Base-by-base conservation (phyloP, 2,797 vertebrate genomes). In the Poecile montanus region DNA sequence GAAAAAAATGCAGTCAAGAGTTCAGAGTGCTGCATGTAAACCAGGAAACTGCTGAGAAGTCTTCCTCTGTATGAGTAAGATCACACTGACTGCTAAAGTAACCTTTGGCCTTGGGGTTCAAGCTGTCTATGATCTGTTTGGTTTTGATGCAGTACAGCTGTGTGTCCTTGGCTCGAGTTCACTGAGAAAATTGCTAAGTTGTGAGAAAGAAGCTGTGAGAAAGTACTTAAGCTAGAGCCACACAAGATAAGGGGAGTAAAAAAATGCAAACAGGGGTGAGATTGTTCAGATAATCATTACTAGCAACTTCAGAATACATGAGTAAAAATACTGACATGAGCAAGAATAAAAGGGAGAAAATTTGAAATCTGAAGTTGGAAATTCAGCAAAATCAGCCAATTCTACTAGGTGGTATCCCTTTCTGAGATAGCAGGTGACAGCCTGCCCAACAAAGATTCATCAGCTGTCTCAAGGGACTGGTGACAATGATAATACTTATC, bases 141-240 rank as follows among this genome's bases (percentile, higher is more conserved):
- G 42, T 90, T 75, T 91, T 80, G 93, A 96, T 48, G 62, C 44
- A 78, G 29, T 30, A 51, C 89, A 95, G 91, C 93, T 94, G 96
- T 12, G 13, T 44, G 51, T 62, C 73, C 65, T 93, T 96, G 96
- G 89, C 94, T 93, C 15, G 50, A 48, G 40, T 62, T 85, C 61
- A 45, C 62, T 78, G 91, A 89, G 87, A 94, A 85, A 93, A 92
- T 68, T 66, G 40, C 58, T 48, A 83, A 93, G 29, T 32, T 94
- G 51, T 65, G 58, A 96, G 82, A 36, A 91, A 65, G 68, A 89
- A 93, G 51, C 48, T 92, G 88, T 94, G 89, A 93, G 96, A 96
- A 94, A 89, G 13, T 92, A 63, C 42, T 72, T 51, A 75, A 77
- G 36, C 36, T 68, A 58, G 47, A 85, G 26, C 18, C 40, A 29